These are phyloP conservation scores for Hydrochoerus hydrochaeris DNA, from an alignment of 2,113 vertebrate genomes.

Conservation along the genomic window DNA sequence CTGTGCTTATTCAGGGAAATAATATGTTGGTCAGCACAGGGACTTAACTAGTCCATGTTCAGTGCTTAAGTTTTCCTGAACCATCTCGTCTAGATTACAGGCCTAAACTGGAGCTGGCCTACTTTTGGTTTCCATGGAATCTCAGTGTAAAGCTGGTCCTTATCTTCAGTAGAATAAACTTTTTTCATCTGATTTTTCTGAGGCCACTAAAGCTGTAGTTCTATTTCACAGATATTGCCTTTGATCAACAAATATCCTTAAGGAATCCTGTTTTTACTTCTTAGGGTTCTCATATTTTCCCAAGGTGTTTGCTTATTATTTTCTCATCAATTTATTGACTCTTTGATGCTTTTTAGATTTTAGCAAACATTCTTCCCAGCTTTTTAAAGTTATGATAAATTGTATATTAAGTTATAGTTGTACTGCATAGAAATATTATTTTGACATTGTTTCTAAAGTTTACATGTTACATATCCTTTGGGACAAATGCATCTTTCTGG, in stretches of 20 bases:
- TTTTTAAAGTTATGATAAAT: background rate
- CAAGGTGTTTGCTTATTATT: background rate
- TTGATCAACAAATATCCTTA: background rate
- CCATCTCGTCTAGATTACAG: background rate
- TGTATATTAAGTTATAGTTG: background rate
- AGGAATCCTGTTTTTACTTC: background rate
- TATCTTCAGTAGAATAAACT: background rate
- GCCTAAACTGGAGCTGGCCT: background rate
- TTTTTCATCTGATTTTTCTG: background rate
- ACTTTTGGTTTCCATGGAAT: background rate
- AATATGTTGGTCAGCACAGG: background rate
- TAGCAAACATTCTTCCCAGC: slow-evolving; percentile 22
- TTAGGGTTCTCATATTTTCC: background rate
- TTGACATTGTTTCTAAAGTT: slow-evolving; percentile 35
- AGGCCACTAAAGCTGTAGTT: background rate
- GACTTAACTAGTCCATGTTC: background rate
- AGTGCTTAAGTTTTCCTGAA: background rate
- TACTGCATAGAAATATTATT: slow-evolving; percentile 23
- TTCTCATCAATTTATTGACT: slow-evolving; percentile 27
- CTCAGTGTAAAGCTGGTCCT: background rate
- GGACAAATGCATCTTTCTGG: slow-evolving; percentile 25
- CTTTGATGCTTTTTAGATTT: slow-evolving; percentile 14
- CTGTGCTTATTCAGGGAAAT: background rate
- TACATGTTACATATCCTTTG: background rate
- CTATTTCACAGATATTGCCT: background rate